Percentiles rank a stretch among this genome's conserved stretches.
phyloP scores from a whole-genome alignment of 2,888 invertebrate genomes.

The Eristalis pertinax region DNA sequence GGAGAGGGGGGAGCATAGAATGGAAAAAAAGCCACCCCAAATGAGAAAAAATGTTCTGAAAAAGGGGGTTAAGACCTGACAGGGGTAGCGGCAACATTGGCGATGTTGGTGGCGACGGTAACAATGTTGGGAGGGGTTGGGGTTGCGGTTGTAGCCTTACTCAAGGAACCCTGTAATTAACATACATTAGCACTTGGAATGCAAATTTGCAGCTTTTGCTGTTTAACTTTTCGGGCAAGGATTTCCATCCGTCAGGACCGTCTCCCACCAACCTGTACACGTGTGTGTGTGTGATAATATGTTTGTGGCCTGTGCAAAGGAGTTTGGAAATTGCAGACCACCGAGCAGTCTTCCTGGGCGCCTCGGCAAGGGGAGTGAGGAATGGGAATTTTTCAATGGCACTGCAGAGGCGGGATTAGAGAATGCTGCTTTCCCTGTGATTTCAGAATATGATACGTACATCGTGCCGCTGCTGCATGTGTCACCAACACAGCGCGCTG shows the following conservation, averaged over 20 bases:
- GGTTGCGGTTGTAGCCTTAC: constrained; percentile 45
- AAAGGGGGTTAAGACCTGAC: neutral
- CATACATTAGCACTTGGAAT: constrained; percentile 80
- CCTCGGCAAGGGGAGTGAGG: constrained; percentile 38
- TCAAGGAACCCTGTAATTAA: constrained; percentile 78
- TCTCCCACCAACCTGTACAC: constrained; percentile 18
- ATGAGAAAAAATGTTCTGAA: constrained; percentile 57
- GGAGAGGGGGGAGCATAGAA: neutral
- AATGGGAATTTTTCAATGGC: constrained; percentile 52
- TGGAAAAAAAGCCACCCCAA: constrained; percentile 14
- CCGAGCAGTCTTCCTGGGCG: neutral
- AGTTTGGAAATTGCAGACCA: neutral
- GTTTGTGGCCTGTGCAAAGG: neutral
- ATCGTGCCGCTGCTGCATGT: constrained; percentile 30
- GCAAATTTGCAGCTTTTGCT: constrained; percentile 69
- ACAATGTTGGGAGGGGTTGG: neutral
- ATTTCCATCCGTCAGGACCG: constrained; percentile 48
- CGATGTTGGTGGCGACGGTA: neutral
- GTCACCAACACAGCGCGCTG: constrained; percentile 8
- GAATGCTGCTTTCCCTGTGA: neutral
- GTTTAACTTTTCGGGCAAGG: constrained; percentile 64
- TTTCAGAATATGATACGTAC: neutral
- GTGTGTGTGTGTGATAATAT: constrained; percentile 13
- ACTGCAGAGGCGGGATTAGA: constrained; percentile 58
- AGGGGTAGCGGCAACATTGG: neutral